Base-by-base conservation (phyloP, 1,140 invertebrate genomes). In the Drosophila watanabei region DNA sequence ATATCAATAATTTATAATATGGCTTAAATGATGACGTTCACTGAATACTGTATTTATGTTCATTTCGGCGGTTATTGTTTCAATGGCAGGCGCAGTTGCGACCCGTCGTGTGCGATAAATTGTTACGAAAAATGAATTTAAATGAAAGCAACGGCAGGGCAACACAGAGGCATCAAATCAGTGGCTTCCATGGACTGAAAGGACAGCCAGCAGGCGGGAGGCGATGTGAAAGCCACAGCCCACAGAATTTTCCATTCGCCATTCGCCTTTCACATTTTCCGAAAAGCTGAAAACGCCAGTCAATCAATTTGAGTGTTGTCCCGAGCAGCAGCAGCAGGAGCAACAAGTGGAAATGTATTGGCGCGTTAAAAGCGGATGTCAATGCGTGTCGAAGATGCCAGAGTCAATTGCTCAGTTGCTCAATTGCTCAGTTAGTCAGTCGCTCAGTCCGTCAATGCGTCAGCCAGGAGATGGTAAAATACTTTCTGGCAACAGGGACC, bases 231-330 rank as follows among this genome's bases (percentile, higher is more conserved):
- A 1, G 41, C 8, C 45, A 41, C 41, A 52, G 48, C 4, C 37
- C 46, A 48, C 52, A 32, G 41, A 63, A 66, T 63, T 66, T 66
- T 46, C 57, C 56, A 20, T 20, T 61, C 61, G 18, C 54, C 64
- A 37, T 37, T 37, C 65, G 24, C 61, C 62, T 69, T 45, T 66
- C 6, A 20, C 52, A 65, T 65, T 65, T 60, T 65, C 28, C 56
- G 39, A 16, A 39, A 46, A 41, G 52, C 69, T 28, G 58, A 58
- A 33, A 62, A 52, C 52, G 41, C 51, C 80, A 89, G 80, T 88
- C 85, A 88, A 89, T 89, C 86, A 85, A 63, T 71, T 89, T 85
- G 84, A 89, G 84, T 81, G 81, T 69, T 68, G 77, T 75, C 49
- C 62, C 49, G 48, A 59, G 20, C 60, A 65, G 13, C 20, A 48